Evolutionary conservation across 2,797 vertebrate species (phyloP).

Genomic region (Sciaenops ocellatus): DNA sequence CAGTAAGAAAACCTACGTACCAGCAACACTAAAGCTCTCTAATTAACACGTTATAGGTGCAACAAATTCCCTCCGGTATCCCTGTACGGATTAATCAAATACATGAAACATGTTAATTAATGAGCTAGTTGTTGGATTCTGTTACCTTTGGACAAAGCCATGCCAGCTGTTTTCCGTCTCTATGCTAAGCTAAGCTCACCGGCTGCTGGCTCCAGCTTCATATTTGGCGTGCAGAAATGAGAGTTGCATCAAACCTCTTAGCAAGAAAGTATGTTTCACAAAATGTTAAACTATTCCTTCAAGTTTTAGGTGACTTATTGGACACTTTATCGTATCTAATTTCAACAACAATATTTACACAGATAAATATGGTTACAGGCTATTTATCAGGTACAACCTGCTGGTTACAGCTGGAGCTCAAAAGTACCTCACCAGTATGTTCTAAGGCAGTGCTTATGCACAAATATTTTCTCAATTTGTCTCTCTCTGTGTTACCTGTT

Average conservation of each 20-base stretch:
- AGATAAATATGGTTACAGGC: background rate
- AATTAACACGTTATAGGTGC: no score
- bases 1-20: no score
- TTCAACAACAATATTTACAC: conserved; percentile 8
- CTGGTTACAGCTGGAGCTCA: conserved; percentile 2
- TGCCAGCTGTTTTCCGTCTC: background rate
- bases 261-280: no score
- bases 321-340: background rate
- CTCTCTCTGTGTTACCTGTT: conserved; percentile 48
- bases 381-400: conserved; percentile 3
- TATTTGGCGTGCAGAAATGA: background rate
- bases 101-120: no score
- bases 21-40: no score
- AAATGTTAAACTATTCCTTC: background rate
- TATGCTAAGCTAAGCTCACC: background rate
- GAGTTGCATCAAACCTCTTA: background rate
- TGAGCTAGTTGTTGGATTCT: no score
- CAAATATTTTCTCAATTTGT: conserved; percentile 34
- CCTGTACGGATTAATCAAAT: no score
- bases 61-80: no score
- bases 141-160: no score
- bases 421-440: conserved; percentile 9
- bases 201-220: background rate
- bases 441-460: conserved; percentile 7
- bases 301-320: background rate